A percentile compares a stretch with the other conserved stretches of the same genome.
phyloP scores from a whole-genome alignment of 2,113 vertebrate genomes.

The Bufo bufo region DNA sequence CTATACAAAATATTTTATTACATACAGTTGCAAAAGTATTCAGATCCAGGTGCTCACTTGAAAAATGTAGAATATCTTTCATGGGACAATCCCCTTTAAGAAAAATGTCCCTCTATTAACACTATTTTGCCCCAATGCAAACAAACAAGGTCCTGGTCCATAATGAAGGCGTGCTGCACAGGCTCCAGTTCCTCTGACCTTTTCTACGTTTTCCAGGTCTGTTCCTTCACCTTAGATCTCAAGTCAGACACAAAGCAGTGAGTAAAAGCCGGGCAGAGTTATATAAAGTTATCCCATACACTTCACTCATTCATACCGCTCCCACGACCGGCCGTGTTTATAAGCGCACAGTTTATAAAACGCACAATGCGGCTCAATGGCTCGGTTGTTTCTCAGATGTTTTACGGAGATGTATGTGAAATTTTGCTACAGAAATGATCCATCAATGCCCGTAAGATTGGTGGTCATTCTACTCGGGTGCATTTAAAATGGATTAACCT shows the following conservation, averaged over 20 bases:
- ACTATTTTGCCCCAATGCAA: background rate
- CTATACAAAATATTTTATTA: too few relatives aligned
- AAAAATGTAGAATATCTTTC: too few relatives aligned
- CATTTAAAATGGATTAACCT: slow-evolving; percentile 8
- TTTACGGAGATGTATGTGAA: slow-evolving; percentile 9
- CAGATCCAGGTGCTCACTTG: too few relatives aligned
- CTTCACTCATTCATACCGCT: slow-evolving; percentile 44
- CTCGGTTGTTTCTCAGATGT: slow-evolving; percentile 21
- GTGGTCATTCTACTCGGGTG: background rate
- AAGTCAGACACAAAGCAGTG: slow-evolving; percentile 16
- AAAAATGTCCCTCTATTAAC: too few relatives aligned
- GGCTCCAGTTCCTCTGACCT: background rate
- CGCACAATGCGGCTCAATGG: slow-evolving; percentile 32
- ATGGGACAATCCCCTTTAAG: too few relatives aligned
- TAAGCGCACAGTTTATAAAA: slow-evolving; percentile 32
- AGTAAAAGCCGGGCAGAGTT: background rate
- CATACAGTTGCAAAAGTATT: too few relatives aligned
- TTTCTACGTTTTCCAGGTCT: background rate
- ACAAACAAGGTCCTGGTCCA: background rate
- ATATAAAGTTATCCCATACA: slow-evolving; percentile 38
- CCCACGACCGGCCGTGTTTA: slow-evolving; percentile 27
- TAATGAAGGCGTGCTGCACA: background rate
- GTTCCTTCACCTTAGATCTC: background rate
- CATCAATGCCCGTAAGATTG: background rate
- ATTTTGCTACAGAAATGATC: slow-evolving; percentile 30